Conservation (phyloP, 1,140 invertebrate genomes). For the Thaumetopoea pityocampa region DNA sequence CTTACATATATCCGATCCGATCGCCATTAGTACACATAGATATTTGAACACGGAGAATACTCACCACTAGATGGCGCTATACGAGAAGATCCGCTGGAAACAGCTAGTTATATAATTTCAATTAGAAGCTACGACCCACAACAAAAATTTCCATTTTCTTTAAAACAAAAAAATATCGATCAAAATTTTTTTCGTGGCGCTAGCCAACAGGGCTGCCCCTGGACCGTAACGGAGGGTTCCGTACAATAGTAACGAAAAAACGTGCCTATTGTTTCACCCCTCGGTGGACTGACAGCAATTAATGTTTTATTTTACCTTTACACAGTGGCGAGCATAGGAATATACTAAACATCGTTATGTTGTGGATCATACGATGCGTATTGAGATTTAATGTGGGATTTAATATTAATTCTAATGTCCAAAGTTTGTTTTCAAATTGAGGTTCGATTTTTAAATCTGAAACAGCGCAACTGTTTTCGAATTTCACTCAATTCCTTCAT, state of each 20-base stretch:
- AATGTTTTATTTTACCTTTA: slow-evolving; percentile 56
- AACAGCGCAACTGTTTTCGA: too few species aligned
- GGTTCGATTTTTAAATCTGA: too few species aligned
- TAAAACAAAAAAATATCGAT: slow-evolving; percentile 20
- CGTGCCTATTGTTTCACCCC: slow-evolving; percentile 40
- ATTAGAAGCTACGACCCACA: neutral
- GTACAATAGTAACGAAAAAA: slow-evolving; percentile 54
- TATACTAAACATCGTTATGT: slow-evolving; percentile 8
- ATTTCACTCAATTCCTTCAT: too few species aligned
- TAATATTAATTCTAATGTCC: too few species aligned
- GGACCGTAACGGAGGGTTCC: slow-evolving; percentile 44
- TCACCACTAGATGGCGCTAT: too few species aligned
- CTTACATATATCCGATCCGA: too few species aligned
- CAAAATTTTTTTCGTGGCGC: slow-evolving; percentile 16
- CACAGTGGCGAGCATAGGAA: slow-evolving; percentile 21
- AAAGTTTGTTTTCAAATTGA: too few species aligned
- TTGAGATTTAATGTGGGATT: too few species aligned
- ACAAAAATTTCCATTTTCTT: neutral
- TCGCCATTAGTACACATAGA: too few species aligned
- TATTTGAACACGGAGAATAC: too few species aligned
- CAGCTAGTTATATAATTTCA: too few species aligned
- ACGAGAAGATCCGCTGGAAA: too few species aligned
- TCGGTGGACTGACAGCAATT: slow-evolving; percentile 52
- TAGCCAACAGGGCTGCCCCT: slow-evolving; percentile 14
- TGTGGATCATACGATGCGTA: slow-evolving; percentile 9